Base-by-base conservation (phyloP, 2,797 vertebrate species). In the Lutra lutra region DNA sequence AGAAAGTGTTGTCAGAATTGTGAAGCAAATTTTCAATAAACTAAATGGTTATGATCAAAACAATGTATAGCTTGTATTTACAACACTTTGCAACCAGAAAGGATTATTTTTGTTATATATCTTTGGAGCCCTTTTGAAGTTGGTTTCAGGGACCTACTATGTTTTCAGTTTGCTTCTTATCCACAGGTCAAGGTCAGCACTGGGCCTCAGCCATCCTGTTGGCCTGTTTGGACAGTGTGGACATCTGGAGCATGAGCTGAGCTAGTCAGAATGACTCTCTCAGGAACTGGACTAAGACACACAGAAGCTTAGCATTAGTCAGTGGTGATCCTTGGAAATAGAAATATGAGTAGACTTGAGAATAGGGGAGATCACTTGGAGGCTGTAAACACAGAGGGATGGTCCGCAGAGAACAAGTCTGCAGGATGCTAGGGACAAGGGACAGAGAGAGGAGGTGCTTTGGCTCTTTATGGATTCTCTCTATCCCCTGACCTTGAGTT, bases 121-220 rank as follows among this genome's bases (percentile, higher is more conserved):
- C 35, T 89, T 48, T n/a, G n/a, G 4, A 46, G 15, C 7, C 51
- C 66, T 73, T 94, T 27, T 54, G 40, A 62, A 84, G 14, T 56
- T 9, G 3, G 1, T 43, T n/a, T 3, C 18, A 27, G 18, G n/a
- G n/a, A 29, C 11, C 3, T 35, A 1, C 3, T 20, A 25, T 27
- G 35, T 48, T 77, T 58, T 51, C 20, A 51, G 3, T 4, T 21
- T 43, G 38, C 32, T 2, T 46, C 27, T 68, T 60, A 27, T 46
- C 15, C 43, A 5, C 11, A 56, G 46, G 20, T 7, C 20, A 17
- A 1, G 20, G 4, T 32, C 73, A 35, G 21, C 6, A 0, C 0
- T 78, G 75, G 40, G 7, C 4, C 35, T 48, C 60, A 2, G 17
- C 17, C 77, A 13, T 21, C 23, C 25, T 35, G 10, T 32, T 68